Base-by-base conservation (phyloP, 2,888 invertebrate genomes). In the Hemicrepidius hirtus region DNA sequence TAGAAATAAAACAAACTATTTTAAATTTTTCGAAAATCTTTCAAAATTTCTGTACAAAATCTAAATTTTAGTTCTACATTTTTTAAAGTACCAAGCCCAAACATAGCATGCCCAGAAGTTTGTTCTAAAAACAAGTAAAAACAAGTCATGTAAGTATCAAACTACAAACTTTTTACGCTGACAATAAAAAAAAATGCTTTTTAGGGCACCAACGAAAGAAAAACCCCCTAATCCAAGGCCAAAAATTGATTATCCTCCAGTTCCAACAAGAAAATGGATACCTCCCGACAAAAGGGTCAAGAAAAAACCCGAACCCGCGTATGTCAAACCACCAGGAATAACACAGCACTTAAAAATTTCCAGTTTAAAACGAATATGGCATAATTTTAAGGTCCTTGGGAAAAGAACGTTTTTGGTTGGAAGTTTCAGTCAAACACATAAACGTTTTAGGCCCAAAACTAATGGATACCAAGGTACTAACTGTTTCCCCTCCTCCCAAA, bases 201-300 rank as follows among this genome's bases (percentile, higher is more conserved):
- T 16, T 53, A 66, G 62, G 60, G 41, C 20, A 5, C 18, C 20
- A 41, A 67, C 28, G 46, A 68, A 71, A 44, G 35, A 62, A 20
- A 60, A 59, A 6, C 68, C 63, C 20, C 68, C 59, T 10, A 75
- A 68, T 24, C 59, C 71, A 7, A 53, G 68, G 13, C 76, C 76
- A 5, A 69, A 68, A 21, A 85, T 86, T 20, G 79, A 80, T 3
- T 85, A 85, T 71, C 86, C 86, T 0, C 85, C 85, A 3, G 80
- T 86, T 2, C 78, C 84, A 0, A 82, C 81, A 0, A 81, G 78
- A 75, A 85, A 82, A 83, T 86, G 86, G 86, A 80, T 84, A 44
- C 84, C 85, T 0, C 85, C 85, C 3, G 81, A 84, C 35, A 60
- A 80, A 70, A 76, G 84, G 46, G 77, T 79, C 16, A 82, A 80